Evolutionary conservation across 2,113 vertebrate species (phyloP), one percentile per base, ranked within the genome.

Genomic region (Leptobrachium leishanense): DNA sequence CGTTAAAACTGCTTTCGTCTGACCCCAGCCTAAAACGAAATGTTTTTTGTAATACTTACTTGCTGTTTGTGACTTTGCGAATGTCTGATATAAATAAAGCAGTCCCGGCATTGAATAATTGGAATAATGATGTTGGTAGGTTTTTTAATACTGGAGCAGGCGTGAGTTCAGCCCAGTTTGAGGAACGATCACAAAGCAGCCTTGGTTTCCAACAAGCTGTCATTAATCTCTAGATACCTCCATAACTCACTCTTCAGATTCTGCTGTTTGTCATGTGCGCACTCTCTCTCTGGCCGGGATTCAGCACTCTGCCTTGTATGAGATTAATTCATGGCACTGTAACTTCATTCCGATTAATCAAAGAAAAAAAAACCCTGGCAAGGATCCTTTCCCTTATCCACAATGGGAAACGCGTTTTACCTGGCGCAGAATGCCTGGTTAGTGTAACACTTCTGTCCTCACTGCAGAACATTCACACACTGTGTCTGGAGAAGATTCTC

Each of bases 201-300:
- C 5, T 40, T 54, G 12, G 41, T 11, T 12, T 72, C 77, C 77
- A 78, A 57, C 46, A 54, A 55, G 44, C 70, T 73, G 77, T 79
- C 77, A 73, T 4, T 57, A 40, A 43, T 31, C 6, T 5, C 12
- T 39, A 53, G 2, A 44, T 5, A 5, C 70, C 50, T 72, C 43
- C 15, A 50, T 66, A 73, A 73, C 43, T 67, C 77, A 44, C 44
- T 44, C 50, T 70, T 40, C 62, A 44, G 43, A 42, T 15, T 79
- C 44, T 66, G 62, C 50, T 72, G 63, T 73, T 72, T 44, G 50
- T 67, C 69, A 73, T 44, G 59, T 59, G 41, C 77, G 67, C 70
- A 11, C 62, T 73, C 44, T 55, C 43, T 39, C 69, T 12, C 11
- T 73, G 70, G 77, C 66, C 13, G 13, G 5, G 46, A 53, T 79